Evolutionary conservation across 2,797 vertebrate species (phyloP), one percentile per base, ranked within the genome.

Genomic region (Aphelocoma californica): DNA sequence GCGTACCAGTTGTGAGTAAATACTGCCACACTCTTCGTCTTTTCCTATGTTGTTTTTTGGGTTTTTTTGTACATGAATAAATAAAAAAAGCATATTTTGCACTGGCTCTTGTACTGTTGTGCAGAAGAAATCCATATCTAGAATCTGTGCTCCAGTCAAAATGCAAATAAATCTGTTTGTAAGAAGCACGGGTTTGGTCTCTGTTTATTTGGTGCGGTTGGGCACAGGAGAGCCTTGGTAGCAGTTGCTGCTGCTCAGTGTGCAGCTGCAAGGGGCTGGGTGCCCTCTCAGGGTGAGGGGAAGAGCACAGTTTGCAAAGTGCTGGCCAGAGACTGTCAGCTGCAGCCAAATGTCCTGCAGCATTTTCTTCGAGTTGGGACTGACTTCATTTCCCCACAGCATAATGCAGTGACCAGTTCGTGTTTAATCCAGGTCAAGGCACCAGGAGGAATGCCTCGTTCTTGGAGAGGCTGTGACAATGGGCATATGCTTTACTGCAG

Each of bases 131-230:
- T 92, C 96, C 97, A 92, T 94, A 84, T 97, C 95, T 97, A 96
- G 92, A 96, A 93, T 97, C 97, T 97, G 92, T 96, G 97, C 97
- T 97, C 91, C 95, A 96, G 94, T 96, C 95, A 97, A 96, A 97
- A 97, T 93, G 96, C 96, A 97, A 98, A 97, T 98, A 98, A 98
- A 97, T 92, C 90, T 94, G 86, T 98, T 98, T 98, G 92, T 98
- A 97, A 97, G 96, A 97, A 97, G 74, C 78, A 91, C 0, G 53
- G 9, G 34, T 66, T 75, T 81, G 6, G 45, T 95, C 61, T 95
- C 75, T 60, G 50, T 90, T 82, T 71, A 23, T 56, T 85, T 48
- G 74, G 72, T 1, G 7, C 3, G 18, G 32, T 13, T 57, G 51
- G 47, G 77, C 2, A 2, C 36, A 56, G 77, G 62, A 29, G 42